Evolutionary conservation across 2,797 vertebrate species (phyloP).

Genomic region (Platyrinchus mystaceus): DNA sequence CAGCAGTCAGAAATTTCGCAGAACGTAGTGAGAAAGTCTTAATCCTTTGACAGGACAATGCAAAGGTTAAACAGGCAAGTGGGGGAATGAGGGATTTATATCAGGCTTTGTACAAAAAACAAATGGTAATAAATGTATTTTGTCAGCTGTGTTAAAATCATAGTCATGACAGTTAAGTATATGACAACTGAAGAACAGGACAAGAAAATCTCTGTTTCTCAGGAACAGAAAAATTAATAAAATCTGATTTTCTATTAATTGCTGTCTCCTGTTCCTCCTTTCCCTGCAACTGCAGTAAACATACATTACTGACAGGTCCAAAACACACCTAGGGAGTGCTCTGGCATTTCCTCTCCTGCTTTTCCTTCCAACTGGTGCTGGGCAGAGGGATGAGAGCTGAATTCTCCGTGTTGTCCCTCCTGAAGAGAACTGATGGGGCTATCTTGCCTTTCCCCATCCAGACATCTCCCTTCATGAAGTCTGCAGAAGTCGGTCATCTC

Average conservation of each 20-base stretch:
- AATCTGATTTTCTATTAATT: not conserved
- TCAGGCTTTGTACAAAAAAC: not conserved
- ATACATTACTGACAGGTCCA: not conserved
- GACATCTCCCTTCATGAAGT: not conserved
- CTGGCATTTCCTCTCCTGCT: not conserved
- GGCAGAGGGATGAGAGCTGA: not conserved
- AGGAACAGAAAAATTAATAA: not conserved
- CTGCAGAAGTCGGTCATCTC: not conserved
- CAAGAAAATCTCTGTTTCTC: too few species aligned
- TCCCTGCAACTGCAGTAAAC: not conserved
- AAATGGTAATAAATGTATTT: not conserved
- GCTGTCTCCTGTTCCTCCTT: not conserved
- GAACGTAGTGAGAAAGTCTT: not conserved
- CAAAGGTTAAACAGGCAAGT: not conserved
- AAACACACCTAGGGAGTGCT: not conserved
- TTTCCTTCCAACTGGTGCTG: not conserved
- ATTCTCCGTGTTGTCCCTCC: not conserved
- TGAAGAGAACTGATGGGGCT: rapidly evolving
- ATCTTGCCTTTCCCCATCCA: not conserved
- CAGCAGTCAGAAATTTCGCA: not conserved
- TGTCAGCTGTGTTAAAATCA: not conserved
- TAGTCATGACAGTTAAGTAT: not conserved
- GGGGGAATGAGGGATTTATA: not conserved
- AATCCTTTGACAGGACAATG: not conserved
- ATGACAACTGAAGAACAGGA: not conserved